A percentile compares a stretch with the other conserved stretches of the same genome.
Conservation (phyloP, 2,113 vertebrate species). For the Antigone vipio region DNA sequence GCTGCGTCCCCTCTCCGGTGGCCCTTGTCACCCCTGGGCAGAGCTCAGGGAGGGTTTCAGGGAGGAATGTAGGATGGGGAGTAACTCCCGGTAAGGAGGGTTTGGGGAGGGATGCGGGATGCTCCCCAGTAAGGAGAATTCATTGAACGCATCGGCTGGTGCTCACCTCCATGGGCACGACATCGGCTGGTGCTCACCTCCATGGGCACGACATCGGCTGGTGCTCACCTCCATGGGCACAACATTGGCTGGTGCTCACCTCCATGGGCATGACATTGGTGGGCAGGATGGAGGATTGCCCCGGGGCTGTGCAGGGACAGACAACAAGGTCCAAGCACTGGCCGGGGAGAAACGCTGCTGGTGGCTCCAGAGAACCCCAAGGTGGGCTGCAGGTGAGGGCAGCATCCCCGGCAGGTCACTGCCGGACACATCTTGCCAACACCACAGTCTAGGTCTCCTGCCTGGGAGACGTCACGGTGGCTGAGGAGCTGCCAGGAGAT, state of each 20-base stretch:
- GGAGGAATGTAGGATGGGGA: not conserved
- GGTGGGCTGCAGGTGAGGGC: not conserved
- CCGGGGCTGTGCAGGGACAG: not conserved
- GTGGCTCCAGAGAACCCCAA: not conserved
- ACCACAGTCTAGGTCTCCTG: not conserved
- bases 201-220: no score
- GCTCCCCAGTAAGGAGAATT: not conserved
- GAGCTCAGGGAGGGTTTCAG: not conserved
- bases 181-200: not conserved
- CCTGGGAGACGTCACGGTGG: not conserved
- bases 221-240: no score
- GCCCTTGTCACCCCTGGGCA: not conserved
- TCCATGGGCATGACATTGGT: no score
- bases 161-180: no score
- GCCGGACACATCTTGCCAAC: not conserved
- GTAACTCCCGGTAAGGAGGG: not conserved
- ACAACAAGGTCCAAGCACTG: rapidly evolving
- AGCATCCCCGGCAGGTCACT: rapidly evolving
- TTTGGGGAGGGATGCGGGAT: not conserved
- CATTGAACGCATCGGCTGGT: not conserved
- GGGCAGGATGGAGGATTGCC: not conserved
- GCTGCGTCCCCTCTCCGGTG: not conserved
- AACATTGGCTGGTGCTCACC: no score
- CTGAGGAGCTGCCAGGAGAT: not conserved
- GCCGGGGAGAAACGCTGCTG: rapidly evolving